Base-by-base conservation (phyloP, 2,797 vertebrate species). In the Chiroxiphia lanceolata region DNA sequence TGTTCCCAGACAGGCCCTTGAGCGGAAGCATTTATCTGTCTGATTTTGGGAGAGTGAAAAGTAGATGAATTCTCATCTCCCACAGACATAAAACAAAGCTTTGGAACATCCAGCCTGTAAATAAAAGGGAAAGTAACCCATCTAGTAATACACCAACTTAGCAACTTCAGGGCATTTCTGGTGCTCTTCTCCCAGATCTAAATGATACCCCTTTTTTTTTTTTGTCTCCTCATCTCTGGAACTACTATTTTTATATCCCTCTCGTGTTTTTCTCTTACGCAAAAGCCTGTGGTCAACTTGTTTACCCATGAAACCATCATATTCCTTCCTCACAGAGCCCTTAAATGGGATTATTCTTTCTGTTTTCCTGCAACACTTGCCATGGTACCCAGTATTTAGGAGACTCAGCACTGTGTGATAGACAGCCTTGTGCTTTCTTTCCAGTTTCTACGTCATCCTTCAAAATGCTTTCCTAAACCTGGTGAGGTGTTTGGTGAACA, bases 241-340 rank as follows among this genome's bases (percentile, higher is more conserved):
- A 11, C 67, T 67, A 6, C 72, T 67, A 8, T 86, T 90, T 94
- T 64, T 93, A 40, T 82, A 67, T 53, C 45, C 11, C 42, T 61
- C 61, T 70, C 65, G 47, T 63, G 40, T 19, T 78, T 91, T 90
- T 60, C 65, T 94, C 48, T 48, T 67, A 16, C 3, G 23, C 88
- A 85, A 91, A 95, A 90, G 78, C 51, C 79, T 83, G 64, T 72
- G 87, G 93, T 97, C 90, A 91, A 89, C 83, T 93, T 96, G 85
- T 94, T 96, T 96, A 93, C 60, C 59, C 54, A 21, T 64, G 36
- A 94, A 91, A 84, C 63, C 14, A 8, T 76, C 53, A 9, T 87
- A 57, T 82, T 90, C 63, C 47, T 75, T 45, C 79, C 84, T 85
- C 76, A 18, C 64, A 59, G 75, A 89, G 44, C 72, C 67, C 68